Conservation (phyloP, 2,113 vertebrate genomes). For the Petrocephalus zakoni region DNA sequence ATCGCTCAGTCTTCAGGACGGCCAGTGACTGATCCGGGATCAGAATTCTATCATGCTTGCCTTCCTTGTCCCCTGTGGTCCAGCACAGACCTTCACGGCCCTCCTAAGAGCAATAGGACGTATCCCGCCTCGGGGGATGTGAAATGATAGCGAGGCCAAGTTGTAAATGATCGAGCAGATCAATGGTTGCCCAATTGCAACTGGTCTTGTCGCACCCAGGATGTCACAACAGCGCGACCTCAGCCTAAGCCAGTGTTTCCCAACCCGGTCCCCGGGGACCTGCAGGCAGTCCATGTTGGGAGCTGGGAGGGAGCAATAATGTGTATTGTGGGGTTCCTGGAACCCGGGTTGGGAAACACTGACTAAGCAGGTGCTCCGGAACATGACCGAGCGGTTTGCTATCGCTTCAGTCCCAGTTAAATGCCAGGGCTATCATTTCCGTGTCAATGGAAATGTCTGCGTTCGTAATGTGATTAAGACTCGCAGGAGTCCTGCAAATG, state of each 20-base stretch:
- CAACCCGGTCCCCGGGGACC: not conserved
- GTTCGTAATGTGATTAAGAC: slow-evolving; percentile 8
- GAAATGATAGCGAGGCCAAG: not conserved
- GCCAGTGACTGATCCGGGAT: not conserved
- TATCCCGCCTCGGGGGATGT: not conserved
- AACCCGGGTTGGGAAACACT: not conserved
- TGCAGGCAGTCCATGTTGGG: not conserved
- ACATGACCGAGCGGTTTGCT: not conserved
- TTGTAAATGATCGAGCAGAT: slow-evolving; percentile 15
- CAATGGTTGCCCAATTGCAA: slow-evolving; percentile 24
- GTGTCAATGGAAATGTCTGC: slow-evolving; percentile 10
- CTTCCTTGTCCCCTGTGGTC: not conserved
- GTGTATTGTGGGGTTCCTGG: not conserved
- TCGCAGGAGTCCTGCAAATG: not conserved
- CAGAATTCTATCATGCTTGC: not conserved
- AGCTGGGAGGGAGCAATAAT: not conserved
- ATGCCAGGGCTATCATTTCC: slow-evolving; percentile 11
- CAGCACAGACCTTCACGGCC: not conserved
- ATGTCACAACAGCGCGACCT: not conserved
- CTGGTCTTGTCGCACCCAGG: not conserved
- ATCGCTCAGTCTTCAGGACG: not conserved
- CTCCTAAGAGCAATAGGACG: not conserved
- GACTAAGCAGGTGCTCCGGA: not conserved
- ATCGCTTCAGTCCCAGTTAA: slow-evolving; percentile 18
- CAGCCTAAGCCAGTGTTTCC: not conserved